Conservation (phyloP, 2,113 vertebrate genomes). For the Toxotes chatareus region DNA sequence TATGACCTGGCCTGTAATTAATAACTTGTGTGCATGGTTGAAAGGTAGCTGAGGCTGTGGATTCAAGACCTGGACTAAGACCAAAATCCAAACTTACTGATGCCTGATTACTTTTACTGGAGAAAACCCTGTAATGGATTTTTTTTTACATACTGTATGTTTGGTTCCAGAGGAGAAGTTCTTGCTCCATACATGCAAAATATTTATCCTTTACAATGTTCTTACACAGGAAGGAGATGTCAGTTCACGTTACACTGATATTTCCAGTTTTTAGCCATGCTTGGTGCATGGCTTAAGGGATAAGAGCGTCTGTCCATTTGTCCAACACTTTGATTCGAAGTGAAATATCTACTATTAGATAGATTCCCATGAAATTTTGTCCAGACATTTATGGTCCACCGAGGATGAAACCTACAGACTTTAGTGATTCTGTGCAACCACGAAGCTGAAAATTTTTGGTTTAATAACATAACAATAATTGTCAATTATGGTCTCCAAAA, state of each 20-base stretch:
- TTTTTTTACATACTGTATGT: constrained; percentile 1
- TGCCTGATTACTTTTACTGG: constrained; percentile 29
- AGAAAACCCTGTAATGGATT: neutral
- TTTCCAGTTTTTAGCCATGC: neutral
- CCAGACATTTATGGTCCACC: neutral
- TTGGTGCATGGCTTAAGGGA: neutral
- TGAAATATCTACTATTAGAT: too few species aligned
- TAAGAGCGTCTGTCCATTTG: neutral
- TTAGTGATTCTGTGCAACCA: too few species aligned
- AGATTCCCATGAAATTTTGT: too few species aligned
- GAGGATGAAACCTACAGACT: too few species aligned
- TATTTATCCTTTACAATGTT: neutral
- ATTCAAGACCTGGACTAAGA: constrained; percentile 11
- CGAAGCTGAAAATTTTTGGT: too few species aligned
- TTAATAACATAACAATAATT: too few species aligned
- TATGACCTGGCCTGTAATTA: constrained; percentile 16
- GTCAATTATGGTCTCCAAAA: too few species aligned
- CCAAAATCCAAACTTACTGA: constrained; percentile 1
- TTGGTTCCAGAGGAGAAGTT: neutral
- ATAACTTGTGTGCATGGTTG: constrained; percentile 5
- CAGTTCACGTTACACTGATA: neutral
- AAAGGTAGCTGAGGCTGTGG: constrained; percentile 22
- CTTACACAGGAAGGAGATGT: too few species aligned
- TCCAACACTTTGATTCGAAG: too few species aligned
- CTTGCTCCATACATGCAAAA: too few species aligned